A percentile compares a stretch with the other conserved stretches of the same genome.
These are phyloP conservation scores for Silurus meridionalis DNA, from an alignment of 2,113 vertebrate species.

Conservation along the genomic window DNA sequence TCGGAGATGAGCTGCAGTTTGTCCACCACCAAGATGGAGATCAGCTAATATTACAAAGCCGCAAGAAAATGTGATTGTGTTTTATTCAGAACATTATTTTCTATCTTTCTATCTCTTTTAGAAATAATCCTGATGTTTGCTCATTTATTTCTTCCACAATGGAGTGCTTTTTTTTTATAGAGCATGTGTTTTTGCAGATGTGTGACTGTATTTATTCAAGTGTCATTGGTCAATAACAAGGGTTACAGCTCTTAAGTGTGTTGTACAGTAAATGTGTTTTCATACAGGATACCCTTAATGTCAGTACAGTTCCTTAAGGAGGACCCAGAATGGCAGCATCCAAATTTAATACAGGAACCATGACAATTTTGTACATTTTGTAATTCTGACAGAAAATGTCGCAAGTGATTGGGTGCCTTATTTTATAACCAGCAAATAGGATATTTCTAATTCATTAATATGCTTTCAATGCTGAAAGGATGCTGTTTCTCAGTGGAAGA, in stretches of 20 bases:
- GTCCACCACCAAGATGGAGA: neutral
- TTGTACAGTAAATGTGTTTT: slow-evolving; percentile 47
- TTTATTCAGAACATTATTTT: slow-evolving; percentile 5
- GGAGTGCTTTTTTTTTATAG: slow-evolving; percentile 36
- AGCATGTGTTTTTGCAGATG: slow-evolving; percentile 48
- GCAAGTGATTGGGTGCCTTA: slow-evolving; percentile 60
- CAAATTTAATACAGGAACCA: slow-evolving; percentile 4
- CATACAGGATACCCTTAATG: slow-evolving; percentile 35
- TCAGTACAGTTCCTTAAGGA: slow-evolving; percentile 26
- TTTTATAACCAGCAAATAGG: slow-evolving; percentile 56
- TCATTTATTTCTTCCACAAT: slow-evolving; percentile 41
- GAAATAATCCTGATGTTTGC: slow-evolving; percentile 33
- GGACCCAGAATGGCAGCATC: slow-evolving; percentile 4
- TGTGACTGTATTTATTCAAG: slow-evolving; percentile 57
- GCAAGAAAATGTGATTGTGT: slow-evolving; percentile 4
- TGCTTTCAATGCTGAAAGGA: slow-evolving; percentile 24
- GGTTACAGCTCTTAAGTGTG: slow-evolving; percentile 2
- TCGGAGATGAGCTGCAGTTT: neutral
- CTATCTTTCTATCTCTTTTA: slow-evolving; percentile 25
- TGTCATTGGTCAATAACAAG: slow-evolving; percentile 31
- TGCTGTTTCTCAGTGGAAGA: slow-evolving; percentile 25
- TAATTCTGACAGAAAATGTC: slow-evolving; percentile 21
- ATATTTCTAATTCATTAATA: slow-evolving; percentile 15
- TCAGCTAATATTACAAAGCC: neutral
- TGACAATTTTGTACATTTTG: slow-evolving; percentile 38